Percentiles rank a stretch among this genome's conserved stretches.
phyloP scores from a whole-genome alignment of 2,797 vertebrate genomes.

The Anguilla pacifica region DNA sequence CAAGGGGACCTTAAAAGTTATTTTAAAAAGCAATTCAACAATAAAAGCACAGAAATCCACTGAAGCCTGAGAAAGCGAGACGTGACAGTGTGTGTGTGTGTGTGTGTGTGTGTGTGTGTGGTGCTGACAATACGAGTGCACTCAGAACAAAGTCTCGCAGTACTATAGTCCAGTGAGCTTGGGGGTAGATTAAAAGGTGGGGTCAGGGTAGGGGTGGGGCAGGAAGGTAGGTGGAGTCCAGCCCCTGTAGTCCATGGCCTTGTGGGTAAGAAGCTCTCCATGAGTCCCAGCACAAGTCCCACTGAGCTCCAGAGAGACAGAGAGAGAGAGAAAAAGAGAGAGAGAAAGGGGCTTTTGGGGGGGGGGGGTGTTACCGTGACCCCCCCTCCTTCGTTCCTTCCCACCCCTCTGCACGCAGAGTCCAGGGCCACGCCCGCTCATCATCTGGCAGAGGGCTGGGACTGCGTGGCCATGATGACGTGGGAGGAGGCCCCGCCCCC shows the following conservation, averaged over 20 bases:
- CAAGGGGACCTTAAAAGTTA: not conserved
- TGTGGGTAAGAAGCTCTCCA: constrained; percentile 75
- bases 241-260: constrained; percentile 80
- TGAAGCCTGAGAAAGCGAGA: not conserved
- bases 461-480: constrained; percentile 95
- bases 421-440: constrained; percentile 67
- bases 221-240: constrained; percentile 68
- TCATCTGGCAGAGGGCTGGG: constrained; percentile 96
- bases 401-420: constrained; percentile 49
- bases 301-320: constrained; percentile 69
- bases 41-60: not conserved
- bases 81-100: constrained; percentile 31
- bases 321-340: constrained; percentile 53
- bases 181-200: constrained; percentile 46
- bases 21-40: not conserved
- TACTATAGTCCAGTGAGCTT: constrained; percentile 64
- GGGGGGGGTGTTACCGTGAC: not conserved
- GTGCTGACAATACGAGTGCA: constrained; percentile 29
- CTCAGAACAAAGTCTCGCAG: constrained; percentile 55
- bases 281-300: constrained; percentile 73
- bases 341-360: constrained; percentile 37
- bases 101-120: constrained; percentile 45
- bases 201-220: constrained; percentile 43
- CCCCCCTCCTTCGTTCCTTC: constrained; percentile 48
- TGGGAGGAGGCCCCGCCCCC: constrained; percentile 71